A percentile compares a stretch with the other conserved stretches of the same genome.
Conservation (phyloP, 2,888 invertebrate species). For the Gandaritis pyraliata region DNA sequence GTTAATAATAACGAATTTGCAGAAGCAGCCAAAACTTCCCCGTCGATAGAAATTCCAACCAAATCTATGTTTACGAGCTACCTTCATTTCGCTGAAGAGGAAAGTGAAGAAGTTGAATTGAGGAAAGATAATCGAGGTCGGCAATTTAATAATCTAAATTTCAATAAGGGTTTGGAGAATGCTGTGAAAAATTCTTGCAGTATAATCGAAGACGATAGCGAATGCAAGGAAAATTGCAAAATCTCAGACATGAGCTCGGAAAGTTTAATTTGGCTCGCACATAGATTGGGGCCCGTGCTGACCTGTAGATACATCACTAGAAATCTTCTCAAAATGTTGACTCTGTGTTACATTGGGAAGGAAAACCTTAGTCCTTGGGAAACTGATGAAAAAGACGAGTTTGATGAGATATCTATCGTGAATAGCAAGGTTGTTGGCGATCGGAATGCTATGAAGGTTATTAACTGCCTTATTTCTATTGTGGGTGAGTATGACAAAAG, state of each 20-base stretch:
- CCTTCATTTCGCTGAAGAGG: slow-evolving; percentile 75
- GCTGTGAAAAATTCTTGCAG: slow-evolving; percentile 45
- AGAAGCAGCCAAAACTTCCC: slow-evolving; percentile 75
- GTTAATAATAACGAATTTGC: slow-evolving; percentile 52
- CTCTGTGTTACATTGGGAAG: slow-evolving; percentile 95
- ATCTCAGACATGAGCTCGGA: slow-evolving; percentile 95
- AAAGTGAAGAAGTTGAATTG: slow-evolving; percentile 53
- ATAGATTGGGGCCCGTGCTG: slow-evolving; percentile 96
- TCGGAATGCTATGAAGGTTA: slow-evolving; percentile 92
- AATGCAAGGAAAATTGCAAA: slow-evolving; percentile 73
- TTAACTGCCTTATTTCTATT: slow-evolving; percentile 95
- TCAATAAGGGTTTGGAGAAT: slow-evolving; percentile 47
- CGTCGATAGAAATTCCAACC: slow-evolving; percentile 88
- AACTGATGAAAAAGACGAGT: slow-evolving; percentile 69
- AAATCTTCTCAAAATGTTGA: slow-evolving; percentile 96
- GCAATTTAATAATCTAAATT: slow-evolving; percentile 57
- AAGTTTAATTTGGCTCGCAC: slow-evolving; percentile 95
- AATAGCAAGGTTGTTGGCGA: slow-evolving; percentile 90
- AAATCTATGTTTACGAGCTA: slow-evolving; percentile 79
- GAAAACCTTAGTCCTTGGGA: slow-evolving; percentile 87
- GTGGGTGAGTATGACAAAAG: slow-evolving; percentile 88
- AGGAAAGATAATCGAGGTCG: slow-evolving; percentile 49
- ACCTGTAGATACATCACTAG: slow-evolving; percentile 95
- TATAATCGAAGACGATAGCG: slow-evolving; percentile 54
- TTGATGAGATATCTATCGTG: slow-evolving; percentile 86